A percentile compares a stretch with the other conserved stretches of the same genome.
Conservation (phyloP, 2,888 invertebrate genomes). For the Phyllotreta striolata region DNA sequence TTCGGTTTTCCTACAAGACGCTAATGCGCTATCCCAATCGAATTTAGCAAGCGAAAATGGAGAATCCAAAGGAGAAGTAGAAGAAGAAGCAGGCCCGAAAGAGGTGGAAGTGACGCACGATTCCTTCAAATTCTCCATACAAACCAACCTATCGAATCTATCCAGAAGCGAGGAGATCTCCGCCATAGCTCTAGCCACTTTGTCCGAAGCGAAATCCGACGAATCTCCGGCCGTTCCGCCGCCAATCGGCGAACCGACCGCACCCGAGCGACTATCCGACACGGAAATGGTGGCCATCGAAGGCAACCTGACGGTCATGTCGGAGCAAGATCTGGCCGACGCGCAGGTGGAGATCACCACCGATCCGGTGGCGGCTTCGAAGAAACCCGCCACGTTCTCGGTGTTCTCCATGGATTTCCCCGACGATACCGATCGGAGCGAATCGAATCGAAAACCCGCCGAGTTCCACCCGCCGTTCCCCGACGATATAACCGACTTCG, state of each 20-base stretch:
- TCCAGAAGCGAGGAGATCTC: constrained; percentile 46
- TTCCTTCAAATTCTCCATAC: constrained; percentile 47
- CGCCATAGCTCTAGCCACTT: constrained; percentile 39
- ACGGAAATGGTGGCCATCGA: constrained; percentile 61
- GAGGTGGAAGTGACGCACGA: constrained; percentile 39
- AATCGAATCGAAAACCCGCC: no score
- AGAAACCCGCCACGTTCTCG: constrained; percentile 53
- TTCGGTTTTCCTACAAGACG: no score
- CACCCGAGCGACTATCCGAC: constrained; percentile 36
- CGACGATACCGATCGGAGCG: constrained; percentile 45
- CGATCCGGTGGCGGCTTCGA: constrained; percentile 49
- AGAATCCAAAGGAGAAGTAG: background rate
- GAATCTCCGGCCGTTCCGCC: constrained; percentile 21
- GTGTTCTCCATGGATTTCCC: constrained; percentile 58
- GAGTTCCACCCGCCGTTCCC: background rate
- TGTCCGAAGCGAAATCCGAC: constrained; percentile 39
- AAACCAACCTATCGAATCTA: constrained; percentile 50
- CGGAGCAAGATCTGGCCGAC: constrained; percentile 58
- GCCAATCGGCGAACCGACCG: constrained; percentile 17
- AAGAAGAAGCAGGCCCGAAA: constrained; percentile 33
- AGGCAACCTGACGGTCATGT: constrained; percentile 67
- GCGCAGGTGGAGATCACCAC: constrained; percentile 66
- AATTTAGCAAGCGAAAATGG: background rate
- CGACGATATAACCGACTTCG: constrained; percentile 48
- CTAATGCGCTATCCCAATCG: background rate